Evolutionary conservation across 2,888 invertebrate genomes (phyloP), one percentile per base, ranked within the genome.

Genomic region (Ornithoptera alexandrae): DNA sequence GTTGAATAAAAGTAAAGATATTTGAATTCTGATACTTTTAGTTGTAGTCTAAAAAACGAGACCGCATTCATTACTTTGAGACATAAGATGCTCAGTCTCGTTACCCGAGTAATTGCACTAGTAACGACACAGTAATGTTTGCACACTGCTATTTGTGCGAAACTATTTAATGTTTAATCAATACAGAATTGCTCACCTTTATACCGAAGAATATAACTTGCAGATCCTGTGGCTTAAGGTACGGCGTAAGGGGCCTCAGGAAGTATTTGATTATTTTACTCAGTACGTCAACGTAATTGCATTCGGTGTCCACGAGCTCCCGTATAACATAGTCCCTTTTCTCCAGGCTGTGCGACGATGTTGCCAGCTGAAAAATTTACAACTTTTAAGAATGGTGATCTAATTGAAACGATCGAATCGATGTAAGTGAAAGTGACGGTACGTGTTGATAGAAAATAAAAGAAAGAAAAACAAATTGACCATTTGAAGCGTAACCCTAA

Each of bases 261-360:
- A 97, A 98, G 84, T 96, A 95, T 76, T 94, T 94, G 76, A 96
- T 94, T 65, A 98, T 94, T 90, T 97, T 98, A 81, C 95, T 95
- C 67, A 99, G 93, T 17, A 98, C 99, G 81, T 98, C 97, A 64
- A 98, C 96, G 85, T 99, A 99, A 88, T 99, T 99, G 80, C 96
- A 96, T 89, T 99, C 99, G 0, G 99, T 99, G 85, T 99, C 99
- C 57, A 99, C 95, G 68, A 99, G 93, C 87, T 99, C 99, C 74
- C 96, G 95, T 80, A 97, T 97, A 62, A 97, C 97, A 84, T 97
- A 98, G 87, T 99, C 98, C 71, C 98, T 94, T 86, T 98, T 98
- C 86, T 98, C 98, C 76, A 95, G 87, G 78, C 94, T 94, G 77
- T 94, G 94, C 75, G 93, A 92, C 71, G 93, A 90, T 71, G 92